Evolutionary conservation across 2,113 vertebrate species (phyloP).

Genomic region (Coptodon bakossiorum): DNA sequence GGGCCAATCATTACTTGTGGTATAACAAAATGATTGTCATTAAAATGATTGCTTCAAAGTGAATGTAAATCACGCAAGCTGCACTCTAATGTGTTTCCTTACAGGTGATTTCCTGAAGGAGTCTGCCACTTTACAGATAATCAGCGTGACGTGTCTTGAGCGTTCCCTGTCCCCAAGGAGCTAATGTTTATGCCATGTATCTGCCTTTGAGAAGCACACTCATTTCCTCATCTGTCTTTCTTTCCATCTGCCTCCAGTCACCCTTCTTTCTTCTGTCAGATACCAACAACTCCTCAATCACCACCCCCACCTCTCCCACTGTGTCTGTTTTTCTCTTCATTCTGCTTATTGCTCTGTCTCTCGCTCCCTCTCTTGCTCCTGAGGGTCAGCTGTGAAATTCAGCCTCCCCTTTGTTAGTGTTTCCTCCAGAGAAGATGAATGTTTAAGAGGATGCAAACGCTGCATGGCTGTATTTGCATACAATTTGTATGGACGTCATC

Average conservation of each 20-base stretch:
- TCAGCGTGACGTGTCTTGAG: neutral
- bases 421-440: neutral
- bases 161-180: neutral
- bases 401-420: neutral
- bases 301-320: neutral
- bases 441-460: neutral
- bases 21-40: neutral
- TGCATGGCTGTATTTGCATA: conserved; percentile 9
- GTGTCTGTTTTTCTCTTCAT: neutral
- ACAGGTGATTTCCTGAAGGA: conserved; percentile 19
- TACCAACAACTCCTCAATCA: neutral
- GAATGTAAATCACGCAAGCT: neutral
- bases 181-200: neutral
- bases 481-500: neutral
- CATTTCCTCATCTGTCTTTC: neutral
- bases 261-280: neutral
- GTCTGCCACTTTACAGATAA: neutral
- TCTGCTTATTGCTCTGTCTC: neutral
- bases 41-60: neutral
- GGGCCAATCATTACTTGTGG: neutral
- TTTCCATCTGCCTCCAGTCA: neutral
- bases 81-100: neutral
- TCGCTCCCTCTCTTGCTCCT: neutral
- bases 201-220: neutral
- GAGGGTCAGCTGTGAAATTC: neutral